phyloP scores from a whole-genome alignment of 2,888 invertebrate species.

The Calameuta filiformis region DNA sequence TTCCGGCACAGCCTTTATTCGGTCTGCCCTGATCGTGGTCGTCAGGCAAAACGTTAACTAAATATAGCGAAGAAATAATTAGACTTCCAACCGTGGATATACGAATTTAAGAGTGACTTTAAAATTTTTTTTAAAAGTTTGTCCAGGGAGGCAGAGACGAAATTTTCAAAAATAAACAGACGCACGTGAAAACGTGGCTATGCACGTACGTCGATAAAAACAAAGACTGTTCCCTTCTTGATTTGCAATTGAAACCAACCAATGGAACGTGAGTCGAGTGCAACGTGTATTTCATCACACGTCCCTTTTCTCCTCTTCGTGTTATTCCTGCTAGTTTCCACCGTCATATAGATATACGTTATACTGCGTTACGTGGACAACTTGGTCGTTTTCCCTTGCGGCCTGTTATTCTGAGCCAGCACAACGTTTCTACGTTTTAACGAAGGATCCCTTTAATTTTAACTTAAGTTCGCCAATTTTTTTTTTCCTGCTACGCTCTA shows the following conservation, averaged over 20 bases:
- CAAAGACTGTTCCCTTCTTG: background rate
- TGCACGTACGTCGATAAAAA: background rate
- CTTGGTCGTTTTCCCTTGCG: background rate
- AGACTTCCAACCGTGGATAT: background rate
- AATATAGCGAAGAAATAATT: background rate
- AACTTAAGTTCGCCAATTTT: conserved; percentile 19
- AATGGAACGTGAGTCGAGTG: background rate
- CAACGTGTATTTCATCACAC: background rate
- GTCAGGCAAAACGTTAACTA: background rate
- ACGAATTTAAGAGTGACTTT: background rate
- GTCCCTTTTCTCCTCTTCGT: background rate
- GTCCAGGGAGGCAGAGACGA: background rate
- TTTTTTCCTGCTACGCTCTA: background rate
- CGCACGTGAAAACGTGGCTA: background rate
- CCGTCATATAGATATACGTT: background rate
- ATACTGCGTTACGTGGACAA: background rate
- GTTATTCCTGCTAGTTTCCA: background rate
- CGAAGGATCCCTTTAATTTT: conserved; percentile 42
- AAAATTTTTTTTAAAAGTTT: background rate
- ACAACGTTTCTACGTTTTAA: conserved; percentile 32
- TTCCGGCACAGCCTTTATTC: background rate
- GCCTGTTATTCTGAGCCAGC: background rate
- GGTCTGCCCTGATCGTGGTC: background rate
- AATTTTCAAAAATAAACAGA: background rate
- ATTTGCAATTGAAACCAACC: background rate